These are phyloP conservation scores for Epinotia bilunana DNA, from an alignment of 2,888 invertebrate genomes.

Conservation along the genomic window DNA sequence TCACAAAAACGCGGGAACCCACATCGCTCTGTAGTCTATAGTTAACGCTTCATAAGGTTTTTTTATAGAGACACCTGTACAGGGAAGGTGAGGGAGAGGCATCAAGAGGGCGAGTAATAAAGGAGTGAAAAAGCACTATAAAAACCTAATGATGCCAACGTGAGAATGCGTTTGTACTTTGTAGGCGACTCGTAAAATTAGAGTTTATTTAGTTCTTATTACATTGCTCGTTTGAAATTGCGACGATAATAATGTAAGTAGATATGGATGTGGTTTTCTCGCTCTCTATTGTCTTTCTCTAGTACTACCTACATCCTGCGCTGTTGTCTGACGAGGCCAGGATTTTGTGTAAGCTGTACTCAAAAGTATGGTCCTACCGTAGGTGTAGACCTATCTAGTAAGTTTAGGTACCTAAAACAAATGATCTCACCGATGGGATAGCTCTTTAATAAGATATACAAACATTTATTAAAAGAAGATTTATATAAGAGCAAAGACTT, in stretches of 20 bases:
- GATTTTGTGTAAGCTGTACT: too few species aligned
- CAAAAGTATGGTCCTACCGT: too few species aligned
- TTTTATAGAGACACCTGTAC: constrained; percentile 70
- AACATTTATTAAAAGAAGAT: not conserved
- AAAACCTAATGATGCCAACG: constrained; percentile 67
- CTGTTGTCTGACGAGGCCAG: too few species aligned
- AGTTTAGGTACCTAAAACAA: too few species aligned
- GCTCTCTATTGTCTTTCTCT: not conserved
- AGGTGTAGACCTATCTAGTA: too few species aligned
- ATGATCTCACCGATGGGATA: too few species aligned
- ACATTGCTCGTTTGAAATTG: constrained; percentile 22
- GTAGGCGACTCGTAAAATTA: constrained; percentile 32
- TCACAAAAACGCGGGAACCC: constrained; percentile 67
- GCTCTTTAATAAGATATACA: not conserved
- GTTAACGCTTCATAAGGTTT: constrained; percentile 55
- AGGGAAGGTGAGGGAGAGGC: constrained; percentile 55
- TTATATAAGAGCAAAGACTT: too few species aligned
- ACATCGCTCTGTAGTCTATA: constrained; percentile 59
- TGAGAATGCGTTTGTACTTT: constrained; percentile 61
- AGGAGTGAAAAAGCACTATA: constrained; percentile 53
- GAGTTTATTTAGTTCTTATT: constrained; percentile 30
- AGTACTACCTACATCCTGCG: too few species aligned
- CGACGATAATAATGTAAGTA: constrained; percentile 3
- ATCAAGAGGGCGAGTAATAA: constrained; percentile 57
- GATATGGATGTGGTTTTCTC: not conserved